Evolutionary conservation across 2,888 invertebrate species (phyloP).

Genomic region (Scaptomyza reducta): DNA sequence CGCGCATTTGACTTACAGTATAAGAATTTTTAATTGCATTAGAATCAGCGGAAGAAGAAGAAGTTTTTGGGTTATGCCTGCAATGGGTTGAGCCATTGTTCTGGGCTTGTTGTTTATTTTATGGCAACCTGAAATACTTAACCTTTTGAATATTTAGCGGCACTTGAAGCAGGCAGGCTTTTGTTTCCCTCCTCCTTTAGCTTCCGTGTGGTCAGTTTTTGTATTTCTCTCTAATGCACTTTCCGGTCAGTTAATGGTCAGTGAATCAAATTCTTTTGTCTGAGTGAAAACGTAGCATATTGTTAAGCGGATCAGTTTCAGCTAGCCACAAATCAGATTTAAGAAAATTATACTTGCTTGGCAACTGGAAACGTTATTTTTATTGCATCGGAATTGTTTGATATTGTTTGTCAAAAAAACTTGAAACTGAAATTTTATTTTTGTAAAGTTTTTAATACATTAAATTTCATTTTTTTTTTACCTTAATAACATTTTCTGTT

Average conservation of each 20-base stretch:
- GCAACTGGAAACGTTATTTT: background rate
- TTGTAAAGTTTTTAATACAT: too few species aligned
- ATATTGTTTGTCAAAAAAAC: too few species aligned
- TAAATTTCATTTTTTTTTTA: too few species aligned
- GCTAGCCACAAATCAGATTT: conserved; percentile 3
- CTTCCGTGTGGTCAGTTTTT: conserved; percentile 23
- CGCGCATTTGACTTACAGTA: conserved; percentile 69
- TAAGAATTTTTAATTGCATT: conserved; percentile 70
- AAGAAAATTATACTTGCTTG: background rate
- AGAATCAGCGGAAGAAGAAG: conserved; percentile 30
- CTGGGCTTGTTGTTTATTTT: conserved; percentile 60
- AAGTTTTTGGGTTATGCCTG: conserved; percentile 22
- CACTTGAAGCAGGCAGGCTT: conserved; percentile 43
- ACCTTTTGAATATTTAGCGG: conserved; percentile 70
- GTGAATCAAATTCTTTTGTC: conserved; percentile 44
- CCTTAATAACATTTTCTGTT: background rate
- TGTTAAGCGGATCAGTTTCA: conserved; percentile 70
- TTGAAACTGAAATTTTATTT: too few species aligned
- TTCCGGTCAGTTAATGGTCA: conserved; percentile 44
- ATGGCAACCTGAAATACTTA: conserved; percentile 51
- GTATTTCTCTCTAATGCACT: conserved; percentile 58
- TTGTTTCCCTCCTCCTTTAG: conserved; percentile 13
- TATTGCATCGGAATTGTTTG: background rate
- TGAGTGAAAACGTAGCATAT: conserved; percentile 3
- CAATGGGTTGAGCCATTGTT: conserved; percentile 49